These are phyloP conservation scores for Telenomus remus DNA, from an alignment of 1,140 invertebrate species.

Conservation along the genomic window DNA sequence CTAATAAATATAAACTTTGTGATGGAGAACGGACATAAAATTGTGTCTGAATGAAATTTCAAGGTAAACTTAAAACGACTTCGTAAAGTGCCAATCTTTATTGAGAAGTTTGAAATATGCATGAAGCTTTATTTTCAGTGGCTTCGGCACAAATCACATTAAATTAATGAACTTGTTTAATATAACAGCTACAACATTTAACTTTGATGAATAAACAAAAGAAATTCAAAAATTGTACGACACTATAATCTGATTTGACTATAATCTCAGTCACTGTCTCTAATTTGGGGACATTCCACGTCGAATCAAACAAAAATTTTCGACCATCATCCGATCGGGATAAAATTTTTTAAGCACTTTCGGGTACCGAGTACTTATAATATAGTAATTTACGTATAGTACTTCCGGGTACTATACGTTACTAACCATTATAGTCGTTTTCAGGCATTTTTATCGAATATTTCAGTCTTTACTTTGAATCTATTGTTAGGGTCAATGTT, in stretches of 20 bases:
- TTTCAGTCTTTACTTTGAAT: no score
- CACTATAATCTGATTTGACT: conserved; percentile 28
- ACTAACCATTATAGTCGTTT: no score
- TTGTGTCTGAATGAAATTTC: conserved; percentile 35
- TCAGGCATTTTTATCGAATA: no score
- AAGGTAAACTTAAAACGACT: conserved; percentile 43
- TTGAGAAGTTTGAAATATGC: conserved; percentile 46
- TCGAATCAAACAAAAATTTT: no score
- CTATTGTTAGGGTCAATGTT: no score
- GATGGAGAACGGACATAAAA: conserved; percentile 24
- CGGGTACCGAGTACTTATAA: no score
- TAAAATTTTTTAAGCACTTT: no score
- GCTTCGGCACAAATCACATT: conserved; percentile 42
- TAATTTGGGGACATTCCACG: no score
- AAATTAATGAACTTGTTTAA: conserved; percentile 42
- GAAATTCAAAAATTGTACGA: conserved; percentile 19
- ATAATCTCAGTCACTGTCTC: no score
- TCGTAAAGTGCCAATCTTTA: conserved; percentile 41
- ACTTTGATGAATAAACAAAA: conserved; percentile 39
- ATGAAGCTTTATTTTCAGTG: conserved; percentile 39
- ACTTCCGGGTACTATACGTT: no score
- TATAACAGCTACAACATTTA: conserved; percentile 33
- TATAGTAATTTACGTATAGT: no score
- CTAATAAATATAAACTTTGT: conserved; percentile 31
- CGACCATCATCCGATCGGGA: no score